Evolutionary conservation across 2,113 vertebrate genomes (phyloP), one percentile per base, ranked within the genome.

Genomic region (Symphodus melops): DNA sequence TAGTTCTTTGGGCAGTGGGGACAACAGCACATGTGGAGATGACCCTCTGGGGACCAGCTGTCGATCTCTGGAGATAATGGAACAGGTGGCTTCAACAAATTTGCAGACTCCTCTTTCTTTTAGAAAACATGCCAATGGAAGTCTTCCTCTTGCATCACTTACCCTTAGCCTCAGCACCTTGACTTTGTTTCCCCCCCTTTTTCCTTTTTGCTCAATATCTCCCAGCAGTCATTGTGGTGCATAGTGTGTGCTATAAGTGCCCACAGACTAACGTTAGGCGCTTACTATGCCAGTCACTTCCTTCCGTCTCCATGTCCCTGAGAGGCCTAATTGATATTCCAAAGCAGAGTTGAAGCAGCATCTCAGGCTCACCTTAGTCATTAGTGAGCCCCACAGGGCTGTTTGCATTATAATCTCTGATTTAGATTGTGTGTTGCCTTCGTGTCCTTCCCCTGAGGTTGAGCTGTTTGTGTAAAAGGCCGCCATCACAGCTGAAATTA

Each of bases 391-490:
- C 86, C 86, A 68, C 83, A 83, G 86, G 89, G 86, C 86, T 88
- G 85, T 92, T 90, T 91, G 92, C 88, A 91, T 94, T 92, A 93
- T 89, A 92, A 91, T 90, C 89, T 91, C 82, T 86, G 78, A 91
- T 92, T 92, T 91, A 82, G 80, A 89, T 82, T 78, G 84, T 77
- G 85, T 84, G 86, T 86, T 89, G 83, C 87, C 68, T 85, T 78
- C 4, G 41, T 85, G 83, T 86, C 90, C 89, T 90, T 89, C 86
- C 86, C 86, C 73, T 20, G 68, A 86, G 90, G 88, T 83, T 77
- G 75, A 82, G 78, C 51, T 19, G 51, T 51, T 72, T 64, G 73
- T 33, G 79, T 71, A 77, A 86, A 90, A 91, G 89, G 84, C 80
- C 83, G 75, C 61, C 5, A 42, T 76, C 13, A n/a, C 67, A 13